Evolutionary conservation across 2,888 invertebrate species (phyloP), one percentile per base, ranked within the genome.

Genomic region (Miltochrista miniata): DNA sequence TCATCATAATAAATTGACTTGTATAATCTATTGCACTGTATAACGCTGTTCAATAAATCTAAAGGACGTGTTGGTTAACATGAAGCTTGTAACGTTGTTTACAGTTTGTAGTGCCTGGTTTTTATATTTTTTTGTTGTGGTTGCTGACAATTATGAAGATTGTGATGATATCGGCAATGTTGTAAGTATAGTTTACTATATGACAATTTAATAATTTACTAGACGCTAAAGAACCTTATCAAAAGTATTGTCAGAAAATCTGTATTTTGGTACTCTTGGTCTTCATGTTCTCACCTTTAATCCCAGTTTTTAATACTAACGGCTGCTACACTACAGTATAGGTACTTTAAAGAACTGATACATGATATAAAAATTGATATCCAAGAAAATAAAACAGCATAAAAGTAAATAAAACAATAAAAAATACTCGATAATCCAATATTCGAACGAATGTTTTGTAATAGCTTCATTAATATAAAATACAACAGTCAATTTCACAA

Each of bases 41-140:
- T 64, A 44, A 39, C 35, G 46, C 56, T 14, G 48, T 49, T 48
- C 54, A 49, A 59, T 68, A 63, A 63, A 68, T 67, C 63, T 55
- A 59, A 42, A 47, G 51, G 54, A 55, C 48, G 71, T 72, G 72
- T 61, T 58, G 30, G 43, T 48, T 37, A 54, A 44, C 35, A 49
- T 55, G 14, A 63, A 51, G 33, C 33, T 45, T 33, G 13, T 65
- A 9, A 13, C 24, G 48, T 53, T 72, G 43, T 50, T 70, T 38
- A 44, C 57, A 15, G 35, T 64, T 52, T 64, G n/a, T n/a, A n/a
- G n/a, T n/a, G n/a, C n/a, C n/a, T n/a, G n/a, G n/a, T n/a, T n/a
- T n/a, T n/a, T n/a, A n/a, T n/a, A 52, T 61, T 53, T 63, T 12
- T 40, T 52, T 1, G 15, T 48, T 8, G 12, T 51, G 38, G 60